These are phyloP conservation scores for Sceliomorpha sp. DNA, from an alignment of 2,888 invertebrate genomes.

Conservation along the genomic window DNA sequence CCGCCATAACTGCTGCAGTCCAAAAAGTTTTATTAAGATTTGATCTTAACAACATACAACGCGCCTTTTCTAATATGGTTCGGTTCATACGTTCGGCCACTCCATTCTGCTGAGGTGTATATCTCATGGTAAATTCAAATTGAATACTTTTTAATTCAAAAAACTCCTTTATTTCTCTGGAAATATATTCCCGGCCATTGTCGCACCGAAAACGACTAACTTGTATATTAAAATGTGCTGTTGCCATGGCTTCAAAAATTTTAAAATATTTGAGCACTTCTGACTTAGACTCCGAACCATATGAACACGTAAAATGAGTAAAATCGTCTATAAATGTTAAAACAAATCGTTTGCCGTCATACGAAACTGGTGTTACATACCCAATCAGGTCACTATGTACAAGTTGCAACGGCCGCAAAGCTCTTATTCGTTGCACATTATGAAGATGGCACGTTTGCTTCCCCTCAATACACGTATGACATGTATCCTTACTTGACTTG, in stretches of 20 bases:
- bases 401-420: conserved; percentile 52
- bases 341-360: conserved; percentile 48
- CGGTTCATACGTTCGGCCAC: conserved; percentile 63
- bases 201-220: conserved; percentile 60
- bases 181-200: conserved; percentile 62
- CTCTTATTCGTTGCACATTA: conserved; percentile 41
- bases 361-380: conserved; percentile 58
- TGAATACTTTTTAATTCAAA: conserved; percentile 59
- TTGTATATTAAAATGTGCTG: conserved; percentile 60
- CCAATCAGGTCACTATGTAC: conserved; percentile 64
- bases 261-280: conserved; percentile 62
- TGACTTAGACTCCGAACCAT: conserved; percentile 46
- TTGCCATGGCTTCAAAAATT: conserved; percentile 57
- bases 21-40: conserved; percentile 69
- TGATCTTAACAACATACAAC: conserved; percentile 68
- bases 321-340: conserved; percentile 64
- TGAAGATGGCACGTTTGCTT: conserved; percentile 51
- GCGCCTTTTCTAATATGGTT: conserved; percentile 70
- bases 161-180: conserved; percentile 53
- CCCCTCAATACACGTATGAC: conserved; percentile 52
- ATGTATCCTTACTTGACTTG: conserved; percentile 16
- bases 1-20: conserved; percentile 61
- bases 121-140: conserved; percentile 59
- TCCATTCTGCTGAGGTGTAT: conserved; percentile 66
- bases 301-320: conserved; percentile 56